A percentile compares a stretch with the other conserved stretches of the same genome.
phyloP scores from a whole-genome alignment of 2,113 vertebrate species.

The Hippocampus guttulatus region DNA sequence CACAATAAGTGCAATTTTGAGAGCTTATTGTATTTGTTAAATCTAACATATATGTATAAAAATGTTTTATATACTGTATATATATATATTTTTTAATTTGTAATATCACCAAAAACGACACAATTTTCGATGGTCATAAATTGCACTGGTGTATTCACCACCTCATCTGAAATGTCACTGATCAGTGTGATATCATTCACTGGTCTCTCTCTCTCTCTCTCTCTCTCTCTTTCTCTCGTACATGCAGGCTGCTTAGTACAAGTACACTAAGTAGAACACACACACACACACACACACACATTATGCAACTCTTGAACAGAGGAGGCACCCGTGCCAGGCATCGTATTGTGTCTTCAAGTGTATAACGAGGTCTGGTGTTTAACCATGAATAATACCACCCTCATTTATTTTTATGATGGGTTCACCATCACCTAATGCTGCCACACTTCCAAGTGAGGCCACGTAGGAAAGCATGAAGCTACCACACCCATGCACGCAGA shows the following conservation, averaged over 20 bases:
- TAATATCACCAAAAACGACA: background rate
- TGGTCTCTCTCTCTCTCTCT: too few relatives aligned
- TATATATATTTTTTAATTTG: too few relatives aligned
- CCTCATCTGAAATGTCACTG: background rate
- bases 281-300: background rate
- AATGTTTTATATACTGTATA: too few relatives aligned
- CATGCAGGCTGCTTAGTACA: too few relatives aligned
- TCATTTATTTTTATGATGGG: constrained; percentile 51
- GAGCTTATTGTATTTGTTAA: background rate
- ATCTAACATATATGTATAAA: too few relatives aligned
- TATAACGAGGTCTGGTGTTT: constrained; percentile 42
- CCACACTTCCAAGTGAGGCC: constrained; percentile 13
- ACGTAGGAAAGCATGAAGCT: constrained; percentile 30
- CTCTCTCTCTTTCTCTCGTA: too few relatives aligned
- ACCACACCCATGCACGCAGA: constrained; percentile 47
- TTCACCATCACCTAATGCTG: constrained; percentile 30
- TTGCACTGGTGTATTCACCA: background rate
- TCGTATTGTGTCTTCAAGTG: constrained; percentile 38
- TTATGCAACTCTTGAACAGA: constrained; percentile 12
- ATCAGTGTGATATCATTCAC: too few relatives aligned
- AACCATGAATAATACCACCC: constrained; percentile 31
- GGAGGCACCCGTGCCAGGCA: constrained; percentile 31
- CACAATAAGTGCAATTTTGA: background rate
- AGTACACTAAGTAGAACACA: too few relatives aligned
- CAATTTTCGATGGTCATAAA: background rate